Evolutionary conservation across 2,888 invertebrate species (phyloP).

Genomic region (Dexiosoma caninum): DNA sequence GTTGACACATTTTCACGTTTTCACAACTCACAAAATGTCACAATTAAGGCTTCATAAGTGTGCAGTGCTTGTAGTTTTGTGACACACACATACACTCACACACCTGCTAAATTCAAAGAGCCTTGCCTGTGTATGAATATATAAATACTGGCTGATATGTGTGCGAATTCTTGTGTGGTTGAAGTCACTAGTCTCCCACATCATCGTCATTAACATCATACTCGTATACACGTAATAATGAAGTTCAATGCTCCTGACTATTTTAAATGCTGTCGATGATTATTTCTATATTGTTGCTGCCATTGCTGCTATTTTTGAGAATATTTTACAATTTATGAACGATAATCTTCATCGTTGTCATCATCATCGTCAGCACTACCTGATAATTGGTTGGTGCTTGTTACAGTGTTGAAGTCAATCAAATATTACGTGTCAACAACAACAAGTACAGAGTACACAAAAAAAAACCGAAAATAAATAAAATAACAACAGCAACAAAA

Average conservation of each 20-base stretch:
- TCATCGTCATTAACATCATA: conserved; percentile 6
- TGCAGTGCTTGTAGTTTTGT: conserved; percentile 20
- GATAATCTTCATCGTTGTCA: conserved; percentile 7
- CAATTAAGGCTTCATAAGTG: conserved; percentile 40
- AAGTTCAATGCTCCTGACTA: conserved; percentile 61
- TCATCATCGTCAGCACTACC: conserved; percentile 9
- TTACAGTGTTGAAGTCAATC: conserved; percentile 52
- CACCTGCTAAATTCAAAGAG: background rate
- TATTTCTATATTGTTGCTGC: background rate
- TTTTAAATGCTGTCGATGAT: conserved; percentile 8
- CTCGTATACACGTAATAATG: conserved; percentile 44
- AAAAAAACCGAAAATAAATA: background rate
- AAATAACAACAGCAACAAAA: background rate
- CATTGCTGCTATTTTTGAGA: conserved; percentile 12
- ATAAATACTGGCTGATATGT: background rate
- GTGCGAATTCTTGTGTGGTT: background rate
- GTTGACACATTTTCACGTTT: conserved; percentile 46
- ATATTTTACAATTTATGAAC: background rate
- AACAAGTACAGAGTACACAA: conserved; percentile 32
- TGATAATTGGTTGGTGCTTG: conserved; percentile 42
- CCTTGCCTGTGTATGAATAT: background rate
- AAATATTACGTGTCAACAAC: conserved; percentile 61
- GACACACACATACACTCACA: background rate
- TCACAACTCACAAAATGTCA: conserved; percentile 45
- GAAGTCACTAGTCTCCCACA: conserved; percentile 10